Conservation (phyloP, 2,797 vertebrate species). For the Mycteria americana region DNA sequence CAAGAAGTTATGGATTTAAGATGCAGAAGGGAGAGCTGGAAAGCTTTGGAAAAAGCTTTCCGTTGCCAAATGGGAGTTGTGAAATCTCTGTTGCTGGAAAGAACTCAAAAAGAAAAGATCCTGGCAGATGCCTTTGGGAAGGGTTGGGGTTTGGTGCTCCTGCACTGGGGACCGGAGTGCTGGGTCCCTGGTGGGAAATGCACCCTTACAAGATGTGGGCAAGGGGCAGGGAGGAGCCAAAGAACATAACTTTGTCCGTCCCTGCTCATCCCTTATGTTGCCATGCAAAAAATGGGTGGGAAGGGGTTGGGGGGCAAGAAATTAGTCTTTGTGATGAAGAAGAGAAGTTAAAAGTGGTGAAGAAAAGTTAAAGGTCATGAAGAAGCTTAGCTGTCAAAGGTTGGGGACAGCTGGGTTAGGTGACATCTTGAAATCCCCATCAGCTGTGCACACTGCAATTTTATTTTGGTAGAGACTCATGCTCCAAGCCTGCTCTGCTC, state of each 20-base stretch:
- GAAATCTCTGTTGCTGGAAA: background rate
- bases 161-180: background rate
- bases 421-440: background rate
- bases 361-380: background rate
- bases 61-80: background rate
- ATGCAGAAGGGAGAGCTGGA: background rate
- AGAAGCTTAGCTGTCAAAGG: background rate
- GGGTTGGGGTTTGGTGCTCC: background rate
- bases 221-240: background rate
- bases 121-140: background rate
- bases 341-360: background rate
- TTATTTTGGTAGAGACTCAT: background rate
- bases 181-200: background rate
- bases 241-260: background rate
- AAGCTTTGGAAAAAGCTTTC: background rate
- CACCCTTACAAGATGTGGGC: background rate
- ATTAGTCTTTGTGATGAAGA: no score
- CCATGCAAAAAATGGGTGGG: background rate
- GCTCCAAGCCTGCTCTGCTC: background rate
- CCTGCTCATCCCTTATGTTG: background rate
- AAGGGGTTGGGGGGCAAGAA: accelerated
- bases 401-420: background rate
- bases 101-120: background rate
- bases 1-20: background rate
- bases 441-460: background rate